Percentiles rank a stretch among this genome's conserved stretches.
These are phyloP conservation scores for Xylocopa sonorina DNA, from an alignment of 1,140 invertebrate genomes.

Conservation along the genomic window DNA sequence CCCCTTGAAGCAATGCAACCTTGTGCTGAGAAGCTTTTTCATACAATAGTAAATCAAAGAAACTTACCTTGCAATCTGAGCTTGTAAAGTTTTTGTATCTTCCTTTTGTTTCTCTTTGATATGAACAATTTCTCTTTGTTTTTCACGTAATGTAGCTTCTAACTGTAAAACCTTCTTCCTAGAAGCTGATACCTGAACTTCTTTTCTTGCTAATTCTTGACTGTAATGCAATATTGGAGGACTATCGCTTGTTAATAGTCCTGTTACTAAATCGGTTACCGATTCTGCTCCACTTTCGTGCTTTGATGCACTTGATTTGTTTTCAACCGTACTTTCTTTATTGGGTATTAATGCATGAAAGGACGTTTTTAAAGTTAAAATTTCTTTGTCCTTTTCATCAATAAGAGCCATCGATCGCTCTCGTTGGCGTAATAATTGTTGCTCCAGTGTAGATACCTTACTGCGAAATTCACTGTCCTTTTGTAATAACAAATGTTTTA, in stretches of 20 bases:
- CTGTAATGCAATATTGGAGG: constrained; percentile 92
- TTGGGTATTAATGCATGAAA: constrained; percentile 82
- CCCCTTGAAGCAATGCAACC: too few species aligned
- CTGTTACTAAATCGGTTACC: constrained; percentile 72
- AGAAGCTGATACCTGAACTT: constrained; percentile 89
- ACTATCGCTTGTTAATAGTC: constrained; percentile 78
- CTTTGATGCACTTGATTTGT: constrained; percentile 30
- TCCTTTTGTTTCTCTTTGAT: constrained; percentile 84
- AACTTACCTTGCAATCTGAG: constrained; percentile 79
- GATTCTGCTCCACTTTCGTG: constrained; percentile 56
- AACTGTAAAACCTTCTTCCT: constrained; percentile 88
- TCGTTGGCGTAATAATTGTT: constrained; percentile 89
- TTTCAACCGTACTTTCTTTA: constrained; percentile 56
- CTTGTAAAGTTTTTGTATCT: constrained; percentile 82
- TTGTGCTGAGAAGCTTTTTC: too few species aligned
- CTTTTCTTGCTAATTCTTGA: constrained; percentile 90
- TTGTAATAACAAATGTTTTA: constrained; percentile 72
- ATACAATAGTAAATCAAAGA: too few species aligned
- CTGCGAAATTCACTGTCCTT: constrained; percentile 83
- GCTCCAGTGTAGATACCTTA: constrained; percentile 86
- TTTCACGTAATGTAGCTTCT: constrained; percentile 86
- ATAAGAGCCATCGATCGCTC: constrained; percentile 89
- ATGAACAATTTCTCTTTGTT: constrained; percentile 83
- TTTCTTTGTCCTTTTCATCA: constrained; percentile 91
- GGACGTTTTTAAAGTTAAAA: constrained; percentile 85